These are phyloP conservation scores for Rotaria macrura DNA, from an alignment of 2,888 invertebrate genomes.

Conservation along the genomic window DNA sequence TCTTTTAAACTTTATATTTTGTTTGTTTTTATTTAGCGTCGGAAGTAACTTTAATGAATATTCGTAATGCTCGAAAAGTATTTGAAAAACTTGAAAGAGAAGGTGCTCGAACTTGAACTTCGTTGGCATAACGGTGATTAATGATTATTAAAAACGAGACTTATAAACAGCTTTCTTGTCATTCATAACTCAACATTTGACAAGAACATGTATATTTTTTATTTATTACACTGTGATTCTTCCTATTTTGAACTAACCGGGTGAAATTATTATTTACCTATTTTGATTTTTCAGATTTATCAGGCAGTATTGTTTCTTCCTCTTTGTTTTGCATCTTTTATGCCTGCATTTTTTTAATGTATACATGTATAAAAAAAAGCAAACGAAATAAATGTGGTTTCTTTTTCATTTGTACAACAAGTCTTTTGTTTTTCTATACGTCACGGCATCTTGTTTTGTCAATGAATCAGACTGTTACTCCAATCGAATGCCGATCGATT, in stretches of 20 bases:
- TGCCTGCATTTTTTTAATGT: not conserved
- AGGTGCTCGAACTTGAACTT: not conserved
- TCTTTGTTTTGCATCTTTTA: not conserved
- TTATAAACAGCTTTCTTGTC: not conserved
- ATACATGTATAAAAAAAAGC: not conserved
- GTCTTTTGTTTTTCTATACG: not conserved
- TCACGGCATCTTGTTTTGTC: not conserved
- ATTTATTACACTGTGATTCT: not conserved
- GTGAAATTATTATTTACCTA: not conserved
- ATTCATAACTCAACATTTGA: not conserved
- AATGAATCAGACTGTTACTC: not conserved
- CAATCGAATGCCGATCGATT: not conserved
- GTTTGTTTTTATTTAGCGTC: not conserved
- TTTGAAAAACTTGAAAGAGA: constrained; percentile 20
- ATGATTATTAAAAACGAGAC: not conserved
- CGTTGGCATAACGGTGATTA: not conserved
- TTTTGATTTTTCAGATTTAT: not conserved
- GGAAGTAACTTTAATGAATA: constrained; percentile 5
- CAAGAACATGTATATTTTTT: not conserved
- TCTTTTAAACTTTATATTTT: no score
- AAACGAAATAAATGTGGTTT: not conserved
- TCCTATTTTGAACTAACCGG: not conserved
- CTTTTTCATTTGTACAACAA: not conserved
- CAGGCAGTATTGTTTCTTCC: not conserved
- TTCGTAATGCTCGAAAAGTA: constrained; percentile 18